Percentiles rank a stretch among this genome's conserved stretches.
Evolutionary conservation across 2,797 vertebrate genomes (phyloP).

Genomic region (Gila robusta): DNA sequence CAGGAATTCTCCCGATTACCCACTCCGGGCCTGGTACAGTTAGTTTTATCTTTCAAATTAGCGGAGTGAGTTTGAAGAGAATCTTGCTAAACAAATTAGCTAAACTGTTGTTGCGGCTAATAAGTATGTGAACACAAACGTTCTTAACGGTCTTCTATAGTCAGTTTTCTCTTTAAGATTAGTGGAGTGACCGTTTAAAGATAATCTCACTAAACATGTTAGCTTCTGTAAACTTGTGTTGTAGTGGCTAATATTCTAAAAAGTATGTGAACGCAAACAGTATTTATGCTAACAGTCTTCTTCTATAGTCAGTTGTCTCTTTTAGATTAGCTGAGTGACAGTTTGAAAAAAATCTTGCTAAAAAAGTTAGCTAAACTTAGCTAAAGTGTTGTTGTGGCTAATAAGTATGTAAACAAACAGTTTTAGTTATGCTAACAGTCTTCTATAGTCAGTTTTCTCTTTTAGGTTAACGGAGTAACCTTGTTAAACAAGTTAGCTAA

Average conservation of each 20-base stretch:
- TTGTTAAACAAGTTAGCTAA: neutral
- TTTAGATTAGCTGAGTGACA: neutral
- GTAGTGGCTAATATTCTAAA: neutral
- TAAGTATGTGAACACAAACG: neutral
- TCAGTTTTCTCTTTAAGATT: neutral
- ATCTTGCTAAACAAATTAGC: neutral
- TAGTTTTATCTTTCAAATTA: neutral
- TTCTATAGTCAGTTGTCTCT: neutral
- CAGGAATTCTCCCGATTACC: too few relatives aligned
- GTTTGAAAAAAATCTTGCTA: neutral
- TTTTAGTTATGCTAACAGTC: too few relatives aligned
- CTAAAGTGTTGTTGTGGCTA: too few relatives aligned
- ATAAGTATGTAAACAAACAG: too few relatives aligned
- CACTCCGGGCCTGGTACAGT: neutral
- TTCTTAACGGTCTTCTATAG: too few relatives aligned
- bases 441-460: too few relatives aligned
- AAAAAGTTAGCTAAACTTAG: too few relatives aligned
- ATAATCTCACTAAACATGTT: neutral
- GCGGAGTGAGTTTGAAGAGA: rapidly evolving
- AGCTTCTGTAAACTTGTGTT: neutral
- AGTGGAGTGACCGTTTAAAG: neutral
- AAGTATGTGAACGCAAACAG: neutral
- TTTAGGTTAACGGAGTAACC: too few relatives aligned
- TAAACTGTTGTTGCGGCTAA: neutral
- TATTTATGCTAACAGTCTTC: neutral